A percentile compares a stretch with the other conserved stretches of the same genome.
These are phyloP conservation scores for Plectus sambesii DNA, from an alignment of 1,140 invertebrate genomes.

Conservation along the genomic window DNA sequence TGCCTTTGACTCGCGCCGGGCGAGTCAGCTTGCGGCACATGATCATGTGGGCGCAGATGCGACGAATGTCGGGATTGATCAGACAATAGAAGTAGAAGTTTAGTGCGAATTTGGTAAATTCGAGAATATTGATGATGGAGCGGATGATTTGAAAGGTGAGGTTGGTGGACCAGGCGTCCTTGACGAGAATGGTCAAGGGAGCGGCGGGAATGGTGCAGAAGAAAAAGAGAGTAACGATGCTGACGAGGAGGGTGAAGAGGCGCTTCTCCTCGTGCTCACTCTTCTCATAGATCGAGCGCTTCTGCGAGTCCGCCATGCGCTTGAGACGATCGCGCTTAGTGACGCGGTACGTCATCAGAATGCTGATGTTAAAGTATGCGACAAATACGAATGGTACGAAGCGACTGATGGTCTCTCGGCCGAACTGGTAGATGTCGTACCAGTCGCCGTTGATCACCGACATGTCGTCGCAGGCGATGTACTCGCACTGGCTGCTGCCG, in stretches of 20 bases:
- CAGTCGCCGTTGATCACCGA: constrained; percentile 25
- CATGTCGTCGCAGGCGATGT: constrained; percentile 30
- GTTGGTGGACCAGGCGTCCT: constrained; percentile 35
- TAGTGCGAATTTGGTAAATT: constrained; percentile 45
- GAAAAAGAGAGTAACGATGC: constrained; percentile 43
- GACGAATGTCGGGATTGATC: constrained; percentile 41
- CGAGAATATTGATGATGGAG: constrained; percentile 37
- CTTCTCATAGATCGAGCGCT: constrained; percentile 28
- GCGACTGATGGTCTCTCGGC: constrained; percentile 40
- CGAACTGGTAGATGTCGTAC: constrained; percentile 38
- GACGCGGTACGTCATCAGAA: constrained; percentile 40
- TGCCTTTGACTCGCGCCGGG: constrained; percentile 23
- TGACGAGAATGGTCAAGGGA: constrained; percentile 42
- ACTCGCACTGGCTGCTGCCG: constrained; percentile 27
- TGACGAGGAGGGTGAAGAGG: constrained; percentile 42
- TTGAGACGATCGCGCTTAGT: constrained; percentile 39
- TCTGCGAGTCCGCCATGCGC: constrained; percentile 35
- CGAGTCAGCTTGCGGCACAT: constrained; percentile 20
- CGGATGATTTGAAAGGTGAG: constrained; percentile 40
- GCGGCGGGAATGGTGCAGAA: constrained; percentile 44
- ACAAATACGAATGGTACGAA: constrained; percentile 42
- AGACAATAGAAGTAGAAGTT: constrained; percentile 46
- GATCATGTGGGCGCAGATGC: constrained; percentile 22
- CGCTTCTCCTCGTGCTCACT: constrained; percentile 44
- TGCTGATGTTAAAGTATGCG: constrained; percentile 40